These are phyloP conservation scores for Argynnis bischoffii DNA, from an alignment of 2,888 invertebrate species.

Conservation along the genomic window DNA sequence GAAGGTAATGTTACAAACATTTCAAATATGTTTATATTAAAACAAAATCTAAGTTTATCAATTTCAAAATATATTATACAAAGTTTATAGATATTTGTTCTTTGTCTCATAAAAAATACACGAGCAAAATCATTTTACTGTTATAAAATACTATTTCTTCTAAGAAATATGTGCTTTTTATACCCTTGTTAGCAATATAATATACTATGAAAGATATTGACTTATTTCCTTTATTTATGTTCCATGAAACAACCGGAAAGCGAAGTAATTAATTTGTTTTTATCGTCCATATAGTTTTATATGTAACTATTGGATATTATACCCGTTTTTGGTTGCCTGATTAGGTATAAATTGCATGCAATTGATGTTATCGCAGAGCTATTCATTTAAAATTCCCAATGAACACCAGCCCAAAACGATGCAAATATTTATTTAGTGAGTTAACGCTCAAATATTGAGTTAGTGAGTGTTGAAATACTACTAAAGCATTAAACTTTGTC, in stretches of 20 bases:
- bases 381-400: conserved; percentile 34
- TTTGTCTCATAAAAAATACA: not conserved
- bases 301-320: not conserved
- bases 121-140: not conserved
- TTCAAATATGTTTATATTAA: too few species aligned
- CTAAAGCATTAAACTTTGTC: not conserved
- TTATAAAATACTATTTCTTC: not conserved
- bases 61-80: too few species aligned
- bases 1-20: too few species aligned
- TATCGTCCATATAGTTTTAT: conserved; percentile 10
- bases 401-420: conserved; percentile 20
- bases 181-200: conserved; percentile 15
- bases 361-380: conserved; percentile 34
- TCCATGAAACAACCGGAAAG: not conserved
- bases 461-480: conserved; percentile 8
- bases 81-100: too few species aligned
- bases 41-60: too few species aligned
- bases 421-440: conserved; percentile 30
- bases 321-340: conserved; percentile 15
- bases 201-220: conserved; percentile 11
- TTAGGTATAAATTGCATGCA: conserved; percentile 27
- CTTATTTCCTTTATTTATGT: conserved; percentile 14
- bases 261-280: conserved; percentile 19
- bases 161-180: conserved; percentile 12
- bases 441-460: conserved; percentile 23